Conservation (phyloP, 2,113 vertebrate species). For the Calidris pugnax region DNA sequence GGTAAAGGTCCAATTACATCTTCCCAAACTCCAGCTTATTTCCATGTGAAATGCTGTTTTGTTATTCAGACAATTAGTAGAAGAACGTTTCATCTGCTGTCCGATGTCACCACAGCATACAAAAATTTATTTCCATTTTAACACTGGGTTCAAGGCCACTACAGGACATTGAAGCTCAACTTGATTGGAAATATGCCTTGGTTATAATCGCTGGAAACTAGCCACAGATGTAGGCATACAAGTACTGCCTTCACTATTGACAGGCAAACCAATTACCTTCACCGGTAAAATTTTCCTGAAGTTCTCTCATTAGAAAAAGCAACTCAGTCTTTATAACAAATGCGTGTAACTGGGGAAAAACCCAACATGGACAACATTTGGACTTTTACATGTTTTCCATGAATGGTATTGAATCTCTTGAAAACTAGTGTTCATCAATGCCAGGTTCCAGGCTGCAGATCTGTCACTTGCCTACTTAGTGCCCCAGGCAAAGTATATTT, state of each 20-base stretch:
- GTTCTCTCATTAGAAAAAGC: neutral
- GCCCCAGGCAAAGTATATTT: neutral
- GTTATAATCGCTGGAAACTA: neutral
- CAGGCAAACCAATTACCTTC: neutral
- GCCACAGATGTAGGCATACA: neutral
- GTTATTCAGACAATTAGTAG: conserved; percentile 21
- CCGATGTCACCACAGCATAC: neutral
- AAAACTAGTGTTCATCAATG: neutral
- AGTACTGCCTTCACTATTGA: neutral
- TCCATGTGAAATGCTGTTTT: conserved; percentile 16
- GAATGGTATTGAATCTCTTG: neutral
- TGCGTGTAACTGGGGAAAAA: neutral
- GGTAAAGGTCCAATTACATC: neutral
- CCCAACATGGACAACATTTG: neutral
- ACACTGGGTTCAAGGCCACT: neutral
- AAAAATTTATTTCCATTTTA: neutral
- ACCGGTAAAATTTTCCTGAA: neutral
- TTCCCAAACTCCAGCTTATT: neutral
- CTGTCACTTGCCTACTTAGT: neutral
- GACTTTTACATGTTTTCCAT: neutral
- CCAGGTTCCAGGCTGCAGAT: neutral
- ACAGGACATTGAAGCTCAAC: neutral
- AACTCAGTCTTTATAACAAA: neutral
- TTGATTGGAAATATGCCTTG: neutral
- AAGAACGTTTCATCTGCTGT: conserved; percentile 5